A percentile compares a stretch with the other conserved stretches of the same genome.
Evolutionary conservation across 2,888 invertebrate species (phyloP).

Genomic region (Limnephilus marmoratus): DNA sequence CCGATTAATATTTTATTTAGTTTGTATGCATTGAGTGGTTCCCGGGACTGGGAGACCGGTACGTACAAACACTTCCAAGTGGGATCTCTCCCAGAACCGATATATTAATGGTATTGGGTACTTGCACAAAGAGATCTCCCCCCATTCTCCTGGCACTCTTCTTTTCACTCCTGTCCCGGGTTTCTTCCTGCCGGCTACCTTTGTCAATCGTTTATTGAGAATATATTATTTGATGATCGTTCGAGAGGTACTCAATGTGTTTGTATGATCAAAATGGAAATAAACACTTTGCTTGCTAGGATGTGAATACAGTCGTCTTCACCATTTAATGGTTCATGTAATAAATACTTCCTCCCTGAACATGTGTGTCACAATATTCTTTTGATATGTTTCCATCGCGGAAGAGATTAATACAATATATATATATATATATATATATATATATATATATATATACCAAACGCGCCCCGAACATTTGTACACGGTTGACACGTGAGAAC

Average conservation of each 20-base stretch:
- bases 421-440: no score
- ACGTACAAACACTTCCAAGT: conserved; percentile 2
- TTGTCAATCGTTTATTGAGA: conserved; percentile 25
- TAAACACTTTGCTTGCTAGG: neutral
- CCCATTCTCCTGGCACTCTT: neutral
- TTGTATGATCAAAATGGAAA: neutral
- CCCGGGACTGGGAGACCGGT: neutral
- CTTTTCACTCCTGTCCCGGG: neutral
- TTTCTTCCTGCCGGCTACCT: neutral
- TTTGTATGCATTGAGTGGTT: conserved; percentile 31
- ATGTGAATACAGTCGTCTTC: neutral
- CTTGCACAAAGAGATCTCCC: neutral
- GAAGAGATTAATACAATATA: neutral
- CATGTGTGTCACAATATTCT: neutral
- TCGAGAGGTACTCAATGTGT: neutral
- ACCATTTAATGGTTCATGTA: neutral
- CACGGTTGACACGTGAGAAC: no score
- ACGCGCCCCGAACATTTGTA: no score
- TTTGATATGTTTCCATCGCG: neutral
- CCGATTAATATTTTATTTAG: conserved; percentile 56
- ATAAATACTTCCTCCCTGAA: neutral
- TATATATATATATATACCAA: no score
- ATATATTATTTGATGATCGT: conserved; percentile 5
- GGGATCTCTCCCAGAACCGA: neutral
- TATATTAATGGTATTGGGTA: conserved; percentile 27